phyloP scores from a whole-genome alignment of 1,140 invertebrate genomes.

The Hylaeus volcanicus region DNA sequence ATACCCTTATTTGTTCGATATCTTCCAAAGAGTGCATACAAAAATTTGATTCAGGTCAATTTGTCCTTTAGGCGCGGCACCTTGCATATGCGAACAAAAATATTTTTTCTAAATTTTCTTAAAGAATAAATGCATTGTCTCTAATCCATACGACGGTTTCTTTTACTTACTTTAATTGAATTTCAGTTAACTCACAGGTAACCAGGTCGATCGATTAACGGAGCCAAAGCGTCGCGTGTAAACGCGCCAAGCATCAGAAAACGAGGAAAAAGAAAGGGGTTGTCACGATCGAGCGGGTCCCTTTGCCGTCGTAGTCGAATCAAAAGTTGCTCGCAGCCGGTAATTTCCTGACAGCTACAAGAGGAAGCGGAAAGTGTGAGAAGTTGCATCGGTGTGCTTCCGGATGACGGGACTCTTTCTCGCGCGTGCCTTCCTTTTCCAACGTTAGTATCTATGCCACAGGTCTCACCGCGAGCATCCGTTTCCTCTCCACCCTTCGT shows the following conservation, averaged over 20 bases:
- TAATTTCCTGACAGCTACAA: constrained; percentile 35
- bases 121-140: too few relatives aligned
- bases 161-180: too few relatives aligned
- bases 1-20: too few relatives aligned
- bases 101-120: too few relatives aligned
- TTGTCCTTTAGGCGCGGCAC: too few relatives aligned
- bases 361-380: constrained; percentile 2
- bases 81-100: too few relatives aligned
- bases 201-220: constrained; percentile 31
- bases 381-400: constrained; percentile 39
- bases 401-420: constrained; percentile 4
- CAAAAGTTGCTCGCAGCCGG: constrained; percentile 41
- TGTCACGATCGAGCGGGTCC: not conserved
- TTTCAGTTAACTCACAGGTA: not conserved
- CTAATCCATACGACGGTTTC: too few relatives aligned
- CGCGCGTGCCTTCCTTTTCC: constrained; percentile 22
- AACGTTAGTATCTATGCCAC: constrained; percentile 19
- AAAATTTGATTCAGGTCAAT: too few relatives aligned
- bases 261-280: not conserved
- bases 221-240: constrained; percentile 2
- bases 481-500: constrained; percentile 2
- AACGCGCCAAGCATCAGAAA: constrained; percentile 7
- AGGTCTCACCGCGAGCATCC: constrained; percentile 20
- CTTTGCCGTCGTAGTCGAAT: constrained; percentile 40
- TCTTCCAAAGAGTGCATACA: too few relatives aligned